Percentiles rank a stretch among this genome's conserved stretches.
Evolutionary conservation across 2,888 invertebrate species (phyloP).

Genomic region (Melangyna quadrimaculata): DNA sequence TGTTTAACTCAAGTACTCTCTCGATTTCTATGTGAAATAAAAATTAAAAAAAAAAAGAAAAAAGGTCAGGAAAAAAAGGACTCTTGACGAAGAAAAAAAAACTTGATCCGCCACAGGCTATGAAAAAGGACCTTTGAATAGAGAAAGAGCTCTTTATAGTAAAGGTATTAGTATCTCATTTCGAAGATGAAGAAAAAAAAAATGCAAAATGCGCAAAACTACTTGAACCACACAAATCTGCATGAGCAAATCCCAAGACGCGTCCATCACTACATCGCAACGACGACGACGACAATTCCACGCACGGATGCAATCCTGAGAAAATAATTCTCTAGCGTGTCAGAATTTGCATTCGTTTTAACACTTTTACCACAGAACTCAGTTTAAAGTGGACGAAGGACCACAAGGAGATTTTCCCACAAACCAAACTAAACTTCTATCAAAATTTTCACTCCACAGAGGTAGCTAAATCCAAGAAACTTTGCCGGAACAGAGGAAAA

Average conservation of each 20-base stretch:
- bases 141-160: neutral
- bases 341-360: conserved; percentile 62
- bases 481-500: conserved; percentile 2
- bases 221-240: conserved; percentile 20
- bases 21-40: conserved; percentile 12
- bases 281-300: neutral
- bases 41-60: neutral
- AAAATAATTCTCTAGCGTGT: conserved; percentile 57
- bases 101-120: conserved; percentile 58
- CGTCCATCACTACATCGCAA: too few relatives aligned
- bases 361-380: conserved; percentile 46
- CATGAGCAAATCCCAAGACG: conserved; percentile 49
- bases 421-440: neutral
- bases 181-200: neutral
- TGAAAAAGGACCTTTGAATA: conserved; percentile 1
- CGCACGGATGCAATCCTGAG: conserved; percentile 49
- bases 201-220: conserved; percentile 23
- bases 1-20: conserved; percentile 44
- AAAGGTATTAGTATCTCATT: conserved; percentile 40
- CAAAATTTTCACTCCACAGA: conserved; percentile 12
- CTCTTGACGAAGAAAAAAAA: conserved; percentile 44
- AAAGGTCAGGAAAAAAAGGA: conserved; percentile 49
- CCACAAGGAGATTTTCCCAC: conserved; percentile 59
- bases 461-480: conserved; percentile 1
- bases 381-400: neutral